phyloP scores from a whole-genome alignment of 1,140 invertebrate genomes.

The Steinernema khuongi region DNA sequence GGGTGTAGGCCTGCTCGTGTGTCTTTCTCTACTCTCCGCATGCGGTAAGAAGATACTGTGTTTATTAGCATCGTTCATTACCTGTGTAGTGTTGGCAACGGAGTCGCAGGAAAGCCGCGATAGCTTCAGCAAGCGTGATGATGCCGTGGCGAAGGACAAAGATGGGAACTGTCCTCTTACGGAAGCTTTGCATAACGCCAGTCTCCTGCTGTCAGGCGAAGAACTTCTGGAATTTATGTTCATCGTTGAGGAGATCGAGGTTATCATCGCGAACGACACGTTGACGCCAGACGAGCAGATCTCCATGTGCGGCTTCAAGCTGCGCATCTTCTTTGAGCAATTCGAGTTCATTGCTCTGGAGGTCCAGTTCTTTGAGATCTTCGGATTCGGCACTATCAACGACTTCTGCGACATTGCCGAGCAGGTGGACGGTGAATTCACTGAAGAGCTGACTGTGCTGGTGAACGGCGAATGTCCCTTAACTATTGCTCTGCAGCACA shows the following conservation, averaged over 20 bases:
- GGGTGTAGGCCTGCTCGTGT: too few relatives aligned
- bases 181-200: not conserved
- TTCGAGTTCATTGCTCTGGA: not conserved
- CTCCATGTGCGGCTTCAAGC: not conserved
- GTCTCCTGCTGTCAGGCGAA: not conserved
- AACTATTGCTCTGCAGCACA: not conserved
- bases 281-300: not conserved
- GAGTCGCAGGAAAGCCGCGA: not conserved
- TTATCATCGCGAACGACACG: not conserved
- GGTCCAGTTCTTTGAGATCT: not conserved
- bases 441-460: not conserved
- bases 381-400: not conserved
- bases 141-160: not conserved
- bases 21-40: too few relatives aligned
- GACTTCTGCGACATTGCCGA: not conserved
- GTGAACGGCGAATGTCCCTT: not conserved
- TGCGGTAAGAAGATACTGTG: too few relatives aligned
- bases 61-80: too few relatives aligned
- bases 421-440: not conserved
- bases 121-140: not conserved
- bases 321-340: not conserved
- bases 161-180: not conserved
- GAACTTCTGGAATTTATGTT: not conserved
- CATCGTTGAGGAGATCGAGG: not conserved
- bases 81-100: too few relatives aligned